Evolutionary conservation across 2,113 vertebrate species (phyloP).

Genomic region (Coptodon bakossiorum): DNA sequence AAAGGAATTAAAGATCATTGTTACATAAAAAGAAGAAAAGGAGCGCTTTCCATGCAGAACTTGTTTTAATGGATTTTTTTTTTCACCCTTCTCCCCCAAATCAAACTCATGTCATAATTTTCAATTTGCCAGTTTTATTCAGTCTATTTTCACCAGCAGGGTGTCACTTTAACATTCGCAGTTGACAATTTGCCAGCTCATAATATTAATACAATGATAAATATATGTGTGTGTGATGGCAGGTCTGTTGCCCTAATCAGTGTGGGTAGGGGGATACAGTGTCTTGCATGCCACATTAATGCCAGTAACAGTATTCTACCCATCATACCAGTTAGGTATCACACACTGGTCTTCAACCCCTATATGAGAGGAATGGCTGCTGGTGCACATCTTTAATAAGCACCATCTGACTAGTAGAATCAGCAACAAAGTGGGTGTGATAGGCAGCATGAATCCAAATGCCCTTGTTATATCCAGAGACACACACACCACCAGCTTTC

Average conservation of each 20-base stretch:
- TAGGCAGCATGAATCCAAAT: conserved; percentile 61
- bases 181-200: conserved; percentile 35
- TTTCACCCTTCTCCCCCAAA: conserved; percentile 13
- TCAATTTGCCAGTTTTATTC: conserved; percentile 44
- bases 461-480: conserved; percentile 48
- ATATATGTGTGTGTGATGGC: conserved; percentile 24
- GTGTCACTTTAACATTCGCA: neutral
- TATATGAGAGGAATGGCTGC: conserved; percentile 7
- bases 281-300: conserved; percentile 35
- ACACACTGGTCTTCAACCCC: neutral
- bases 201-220: conserved; percentile 25
- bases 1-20: conserved; percentile 54
- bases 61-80: conserved; percentile 40
- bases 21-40: conserved; percentile 43
- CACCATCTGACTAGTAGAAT: conserved; percentile 49
- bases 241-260: conserved; percentile 28
- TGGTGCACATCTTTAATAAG: conserved; percentile 52
- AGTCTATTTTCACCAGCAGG: neutral
- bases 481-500: conserved; percentile 36
- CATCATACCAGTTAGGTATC: conserved; percentile 23
- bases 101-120: conserved; percentile 57
- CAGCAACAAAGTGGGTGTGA: conserved; percentile 52
- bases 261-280: conserved; percentile 11
- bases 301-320: conserved; percentile 33
- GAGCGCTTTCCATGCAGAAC: conserved; percentile 28